phyloP scores from a whole-genome alignment of 1,140 invertebrate genomes.

The Cyclargus thomasi region DNA sequence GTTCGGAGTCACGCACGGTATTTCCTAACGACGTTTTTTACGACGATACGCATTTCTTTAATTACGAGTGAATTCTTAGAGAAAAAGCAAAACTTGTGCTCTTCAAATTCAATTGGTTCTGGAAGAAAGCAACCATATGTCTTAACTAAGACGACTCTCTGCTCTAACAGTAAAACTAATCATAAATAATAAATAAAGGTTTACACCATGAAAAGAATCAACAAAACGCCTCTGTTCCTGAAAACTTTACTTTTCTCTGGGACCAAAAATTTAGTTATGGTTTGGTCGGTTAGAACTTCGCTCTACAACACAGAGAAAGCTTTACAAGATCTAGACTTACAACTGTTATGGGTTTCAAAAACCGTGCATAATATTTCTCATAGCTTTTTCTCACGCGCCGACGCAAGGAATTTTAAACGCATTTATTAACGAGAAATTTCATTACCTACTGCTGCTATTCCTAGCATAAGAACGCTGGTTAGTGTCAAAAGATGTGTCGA shows the following conservation, averaged over 20 bases:
- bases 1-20: background rate
- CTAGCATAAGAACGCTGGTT: constrained; percentile 26
- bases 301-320: background rate
- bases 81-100: constrained; percentile 1
- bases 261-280: background rate
- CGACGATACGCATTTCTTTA: background rate
- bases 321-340: background rate
- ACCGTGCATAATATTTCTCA: constrained; percentile 13
- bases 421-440: constrained; percentile 20
- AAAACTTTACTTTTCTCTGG: background rate
- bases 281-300: background rate
- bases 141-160: too few relatives aligned
- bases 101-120: constrained; percentile 17
- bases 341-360: background rate
- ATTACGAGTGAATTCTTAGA: background rate
- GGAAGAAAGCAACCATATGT: background rate
- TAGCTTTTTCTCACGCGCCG: constrained; percentile 1
- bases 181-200: background rate
- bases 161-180: background rate
- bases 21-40: constrained; percentile 3
- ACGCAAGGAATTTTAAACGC: constrained; percentile 17
- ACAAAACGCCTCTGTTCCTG: too few relatives aligned
- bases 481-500: constrained; percentile 34
- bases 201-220: too few relatives aligned
- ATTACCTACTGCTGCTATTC: constrained; percentile 16